phyloP scores from a whole-genome alignment of 2,888 invertebrate genomes.

The Tinea semifulvella region DNA sequence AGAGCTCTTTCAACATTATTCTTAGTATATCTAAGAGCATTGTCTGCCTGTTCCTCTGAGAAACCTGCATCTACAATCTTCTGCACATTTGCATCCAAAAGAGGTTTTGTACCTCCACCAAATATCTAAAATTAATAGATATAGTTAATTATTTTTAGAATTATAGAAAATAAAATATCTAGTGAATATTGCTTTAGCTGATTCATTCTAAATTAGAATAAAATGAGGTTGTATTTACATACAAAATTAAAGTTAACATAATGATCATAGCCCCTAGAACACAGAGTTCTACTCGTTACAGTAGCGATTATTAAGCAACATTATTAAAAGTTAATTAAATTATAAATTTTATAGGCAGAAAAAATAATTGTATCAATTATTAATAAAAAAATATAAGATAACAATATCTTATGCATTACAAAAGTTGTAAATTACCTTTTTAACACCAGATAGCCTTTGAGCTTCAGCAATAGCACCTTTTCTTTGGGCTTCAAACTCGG shows the following conservation, averaged over 20 bases:
- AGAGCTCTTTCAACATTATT: slow-evolving; percentile 80
- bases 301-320: no score
- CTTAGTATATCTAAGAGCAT: slow-evolving; percentile 73
- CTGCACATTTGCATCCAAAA: slow-evolving; percentile 79
- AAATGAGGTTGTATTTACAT: no score
- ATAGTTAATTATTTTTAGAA: no score
- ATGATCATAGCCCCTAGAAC: no score
- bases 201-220: no score
- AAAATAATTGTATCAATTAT: neutral
- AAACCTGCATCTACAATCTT: slow-evolving; percentile 84
- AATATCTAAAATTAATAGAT: slow-evolving; percentile 61
- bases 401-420: neutral
- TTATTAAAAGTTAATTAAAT: no score
- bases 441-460: slow-evolving; percentile 68
- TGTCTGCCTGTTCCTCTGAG: slow-evolving; percentile 78
- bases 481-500: slow-evolving; percentile 89
- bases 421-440: slow-evolving; percentile 45
- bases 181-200: no score
- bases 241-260: no score
- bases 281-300: no score
- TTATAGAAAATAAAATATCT: no score
- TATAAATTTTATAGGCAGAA: no score
- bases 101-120: slow-evolving; percentile 72
- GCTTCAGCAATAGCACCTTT: slow-evolving; percentile 92
- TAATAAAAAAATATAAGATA: neutral